Percentiles rank a stretch among this genome's conserved stretches.
phyloP scores from a whole-genome alignment of 2,888 invertebrate genomes.

The Ornithoptera alexandrae region DNA sequence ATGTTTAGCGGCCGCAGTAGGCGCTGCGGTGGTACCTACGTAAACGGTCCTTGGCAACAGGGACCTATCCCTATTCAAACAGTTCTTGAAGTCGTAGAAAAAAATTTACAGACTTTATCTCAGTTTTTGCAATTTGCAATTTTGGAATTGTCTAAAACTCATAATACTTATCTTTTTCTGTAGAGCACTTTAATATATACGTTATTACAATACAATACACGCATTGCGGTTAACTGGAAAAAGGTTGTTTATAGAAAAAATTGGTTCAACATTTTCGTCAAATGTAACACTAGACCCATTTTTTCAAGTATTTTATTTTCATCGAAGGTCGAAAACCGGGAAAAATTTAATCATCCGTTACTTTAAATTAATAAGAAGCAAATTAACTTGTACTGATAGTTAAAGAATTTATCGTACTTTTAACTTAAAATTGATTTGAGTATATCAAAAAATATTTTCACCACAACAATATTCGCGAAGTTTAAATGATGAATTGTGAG shows the following conservation, averaged over 20 bases:
- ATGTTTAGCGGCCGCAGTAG: too few species aligned
- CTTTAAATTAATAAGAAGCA: neutral
- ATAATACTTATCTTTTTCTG: neutral
- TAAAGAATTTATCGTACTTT: neutral
- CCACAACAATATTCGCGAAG: neutral
- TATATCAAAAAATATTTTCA: neutral
- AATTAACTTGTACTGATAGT: neutral
- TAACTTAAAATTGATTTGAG: neutral
- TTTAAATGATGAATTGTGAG: neutral
- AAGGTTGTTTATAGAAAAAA: neutral
- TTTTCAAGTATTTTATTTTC: neutral
- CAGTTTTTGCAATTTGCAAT: too few species aligned
- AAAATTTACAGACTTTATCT: too few species aligned
- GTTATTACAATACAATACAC: neutral
- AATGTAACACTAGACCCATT: neutral
- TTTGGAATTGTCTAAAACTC: too few species aligned
- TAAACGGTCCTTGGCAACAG: too few species aligned
- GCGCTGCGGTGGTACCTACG: too few species aligned
- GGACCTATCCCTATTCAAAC: too few species aligned
- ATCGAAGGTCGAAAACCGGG: neutral
- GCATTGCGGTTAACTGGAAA: too few species aligned
- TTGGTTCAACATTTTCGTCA: neutral
- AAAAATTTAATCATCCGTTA: neutral
- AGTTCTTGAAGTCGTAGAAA: too few species aligned
- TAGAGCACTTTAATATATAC: neutral